Evolutionary conservation across 2,113 vertebrate genomes (phyloP).

Genomic region (Pteruthius melanotis): DNA sequence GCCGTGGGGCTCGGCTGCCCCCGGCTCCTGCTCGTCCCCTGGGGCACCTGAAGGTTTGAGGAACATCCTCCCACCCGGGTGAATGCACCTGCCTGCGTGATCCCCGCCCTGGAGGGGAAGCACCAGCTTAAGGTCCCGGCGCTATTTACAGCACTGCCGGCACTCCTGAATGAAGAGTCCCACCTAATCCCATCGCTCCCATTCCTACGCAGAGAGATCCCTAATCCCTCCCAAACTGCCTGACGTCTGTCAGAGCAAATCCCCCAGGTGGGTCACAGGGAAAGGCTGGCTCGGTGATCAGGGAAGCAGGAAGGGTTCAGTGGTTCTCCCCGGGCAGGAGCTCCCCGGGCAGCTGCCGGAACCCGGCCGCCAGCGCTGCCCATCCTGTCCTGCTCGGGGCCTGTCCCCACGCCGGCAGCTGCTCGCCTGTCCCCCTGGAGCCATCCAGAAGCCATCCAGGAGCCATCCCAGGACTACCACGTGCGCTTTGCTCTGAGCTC

Average conservation of each 20-base stretch:
- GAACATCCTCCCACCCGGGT: background rate
- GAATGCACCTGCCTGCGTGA: background rate
- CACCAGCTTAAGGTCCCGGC: background rate
- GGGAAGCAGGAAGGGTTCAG: background rate
- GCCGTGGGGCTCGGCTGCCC: background rate
- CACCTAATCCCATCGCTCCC: background rate
- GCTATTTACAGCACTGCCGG: background rate
- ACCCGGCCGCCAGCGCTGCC: fast-evolving
- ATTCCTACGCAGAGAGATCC: background rate
- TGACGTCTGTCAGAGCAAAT: background rate
- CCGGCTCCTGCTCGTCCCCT: background rate
- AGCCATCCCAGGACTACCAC: fast-evolving
- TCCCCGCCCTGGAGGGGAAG: background rate
- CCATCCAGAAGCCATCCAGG: background rate
- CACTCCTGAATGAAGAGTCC: background rate
- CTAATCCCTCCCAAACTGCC: background rate
- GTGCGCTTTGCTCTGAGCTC: background rate
- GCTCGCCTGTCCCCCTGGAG: fast-evolving
- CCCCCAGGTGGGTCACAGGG: background rate
- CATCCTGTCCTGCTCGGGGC: fast-evolving
- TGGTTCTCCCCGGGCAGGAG: fast-evolving
- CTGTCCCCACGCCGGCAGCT: background rate
- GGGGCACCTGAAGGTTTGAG: background rate
- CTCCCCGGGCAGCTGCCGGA: fast-evolving
- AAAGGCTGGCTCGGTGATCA: fast-evolving